Evolutionary conservation across 2,113 vertebrate genomes (phyloP).

Genomic region (Amazona vittata): DNA sequence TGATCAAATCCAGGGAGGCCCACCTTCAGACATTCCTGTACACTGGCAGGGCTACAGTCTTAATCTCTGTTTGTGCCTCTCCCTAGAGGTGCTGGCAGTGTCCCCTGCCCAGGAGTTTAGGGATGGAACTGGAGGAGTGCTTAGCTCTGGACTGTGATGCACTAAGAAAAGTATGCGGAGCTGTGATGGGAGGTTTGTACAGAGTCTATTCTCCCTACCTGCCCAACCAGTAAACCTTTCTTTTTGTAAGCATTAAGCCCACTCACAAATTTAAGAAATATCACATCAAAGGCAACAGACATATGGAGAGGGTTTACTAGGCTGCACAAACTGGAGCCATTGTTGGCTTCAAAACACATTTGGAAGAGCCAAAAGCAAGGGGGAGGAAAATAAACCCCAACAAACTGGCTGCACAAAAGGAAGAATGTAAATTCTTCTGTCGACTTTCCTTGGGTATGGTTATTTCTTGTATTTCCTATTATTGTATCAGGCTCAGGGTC

Average conservation of each 20-base stretch:
- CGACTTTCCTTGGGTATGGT: not conserved
- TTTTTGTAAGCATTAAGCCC: not conserved
- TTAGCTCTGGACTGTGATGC: not conserved
- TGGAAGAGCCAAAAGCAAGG: slow-evolving; percentile 10
- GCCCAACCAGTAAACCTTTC: slow-evolving; percentile 25
- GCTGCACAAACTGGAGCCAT: slow-evolving; percentile 50
- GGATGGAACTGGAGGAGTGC: not conserved
- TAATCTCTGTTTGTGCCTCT: not conserved
- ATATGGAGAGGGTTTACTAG: slow-evolving; percentile 61
- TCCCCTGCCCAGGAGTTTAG: not conserved
- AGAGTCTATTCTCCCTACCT: not conserved
- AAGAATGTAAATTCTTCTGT: slow-evolving; percentile 43
- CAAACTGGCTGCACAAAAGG: not conserved
- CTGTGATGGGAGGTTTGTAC: not conserved
- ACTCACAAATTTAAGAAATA: slow-evolving; percentile 16
- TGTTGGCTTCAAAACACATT: slow-evolving; percentile 30
- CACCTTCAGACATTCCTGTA: not conserved
- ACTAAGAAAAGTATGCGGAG: not conserved
- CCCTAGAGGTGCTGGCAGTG: not conserved
- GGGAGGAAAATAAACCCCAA: not conserved
- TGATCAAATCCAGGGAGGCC: not conserved
- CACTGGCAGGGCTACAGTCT: not conserved
- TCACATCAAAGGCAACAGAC: slow-evolving; percentile 38
- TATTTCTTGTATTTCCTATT: slow-evolving; percentile 16
- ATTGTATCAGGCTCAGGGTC: not conserved